A percentile compares a stretch with the other conserved stretches of the same genome.
These are phyloP conservation scores for Drosophila suboccidentalis DNA, from an alignment of 2,888 invertebrate genomes.

Conservation along the genomic window DNA sequence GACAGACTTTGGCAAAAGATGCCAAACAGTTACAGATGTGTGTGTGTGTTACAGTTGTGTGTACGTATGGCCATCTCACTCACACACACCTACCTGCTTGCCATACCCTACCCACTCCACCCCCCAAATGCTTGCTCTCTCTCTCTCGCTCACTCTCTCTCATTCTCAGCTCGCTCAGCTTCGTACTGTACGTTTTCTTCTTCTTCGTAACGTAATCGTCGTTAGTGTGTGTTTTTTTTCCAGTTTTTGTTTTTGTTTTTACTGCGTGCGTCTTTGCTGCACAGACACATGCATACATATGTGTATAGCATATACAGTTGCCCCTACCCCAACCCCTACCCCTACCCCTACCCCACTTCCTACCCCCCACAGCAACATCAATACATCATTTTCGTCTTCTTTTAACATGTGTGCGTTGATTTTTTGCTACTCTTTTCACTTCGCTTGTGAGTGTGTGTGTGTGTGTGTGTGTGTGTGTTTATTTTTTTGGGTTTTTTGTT, in stretches of 20 bases:
- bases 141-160: not conserved
- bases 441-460: conserved; percentile 9
- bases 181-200: conserved; percentile 49
- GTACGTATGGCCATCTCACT: conserved; percentile 32
- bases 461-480: conserved; percentile 21
- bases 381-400: conserved; percentile 78
- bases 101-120: not conserved
- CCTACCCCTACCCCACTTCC: not conserved
- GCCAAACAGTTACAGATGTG: conserved; percentile 48
- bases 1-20: conserved; percentile 18
- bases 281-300: conserved; percentile 26
- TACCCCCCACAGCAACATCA: conserved; percentile 57
- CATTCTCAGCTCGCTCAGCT: not conserved
- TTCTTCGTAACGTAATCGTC: conserved; percentile 41
- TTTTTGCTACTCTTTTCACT: conserved; percentile 65
- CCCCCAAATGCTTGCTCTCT: conserved; percentile 1
- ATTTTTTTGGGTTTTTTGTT: conserved; percentile 58
- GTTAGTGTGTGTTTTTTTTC: conserved; percentile 32
- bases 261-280: conserved; percentile 54
- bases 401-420: conserved; percentile 51
- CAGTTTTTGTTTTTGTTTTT: conserved; percentile 27
- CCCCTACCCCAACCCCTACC: conserved; percentile 4
- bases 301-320: not conserved
- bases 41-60: conserved; percentile 20
- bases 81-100: conserved; percentile 10